These are phyloP conservation scores for Melitaea cinxia DNA, from an alignment of 1,140 invertebrate genomes.

Conservation along the genomic window DNA sequence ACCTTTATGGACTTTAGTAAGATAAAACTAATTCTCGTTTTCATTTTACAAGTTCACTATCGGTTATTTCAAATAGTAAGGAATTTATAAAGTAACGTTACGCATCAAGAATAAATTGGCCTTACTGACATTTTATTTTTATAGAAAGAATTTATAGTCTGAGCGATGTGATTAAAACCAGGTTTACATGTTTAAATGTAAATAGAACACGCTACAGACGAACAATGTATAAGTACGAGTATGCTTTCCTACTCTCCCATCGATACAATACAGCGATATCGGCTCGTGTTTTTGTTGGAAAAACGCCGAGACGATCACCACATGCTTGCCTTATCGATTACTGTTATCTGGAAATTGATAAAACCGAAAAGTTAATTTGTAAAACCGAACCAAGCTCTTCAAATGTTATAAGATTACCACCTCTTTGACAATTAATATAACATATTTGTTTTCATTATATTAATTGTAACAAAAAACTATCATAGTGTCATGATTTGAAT, in stretches of 20 bases:
- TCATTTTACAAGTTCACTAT: neutral
- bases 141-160: constrained; percentile 9
- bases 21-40: neutral
- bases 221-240: constrained; percentile 6
- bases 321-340: constrained; percentile 24
- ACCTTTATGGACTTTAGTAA: too few species aligned
- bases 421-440: neutral
- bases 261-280: constrained; percentile 15
- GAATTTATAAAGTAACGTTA: neutral
- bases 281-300: constrained; percentile 46
- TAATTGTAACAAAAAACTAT: too few species aligned
- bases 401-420: neutral
- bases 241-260: neutral
- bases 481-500: too few species aligned
- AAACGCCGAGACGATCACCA: constrained; percentile 40
- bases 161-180: constrained; percentile 13
- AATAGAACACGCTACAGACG: constrained; percentile 10
- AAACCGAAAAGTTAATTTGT: constrained; percentile 14
- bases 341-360: constrained; percentile 30
- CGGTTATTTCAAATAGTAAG: neutral
- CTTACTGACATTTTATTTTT: constrained; percentile 1
- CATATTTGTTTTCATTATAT: neutral
- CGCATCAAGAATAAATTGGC: neutral
- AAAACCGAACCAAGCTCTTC: constrained; percentile 1
- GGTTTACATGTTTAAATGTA: constrained; percentile 1